These are phyloP conservation scores for Phalacrocorax brasilianus DNA, from an alignment of 2,113 vertebrate species.

Conservation along the genomic window DNA sequence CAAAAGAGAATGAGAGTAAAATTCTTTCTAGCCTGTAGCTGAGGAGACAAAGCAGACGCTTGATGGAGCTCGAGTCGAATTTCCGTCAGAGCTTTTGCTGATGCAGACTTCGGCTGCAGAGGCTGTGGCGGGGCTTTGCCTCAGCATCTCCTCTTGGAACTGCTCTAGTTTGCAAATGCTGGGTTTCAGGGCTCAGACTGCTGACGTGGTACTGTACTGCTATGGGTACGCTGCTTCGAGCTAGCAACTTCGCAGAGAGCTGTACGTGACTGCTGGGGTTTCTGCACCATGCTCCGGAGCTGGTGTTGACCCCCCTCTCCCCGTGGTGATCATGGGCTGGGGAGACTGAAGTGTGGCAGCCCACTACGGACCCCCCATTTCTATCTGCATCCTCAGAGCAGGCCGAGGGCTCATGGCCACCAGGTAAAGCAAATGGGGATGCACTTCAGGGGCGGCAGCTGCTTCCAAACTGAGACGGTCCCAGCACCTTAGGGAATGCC, in stretches of 20 bases:
- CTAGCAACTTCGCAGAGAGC: not conserved
- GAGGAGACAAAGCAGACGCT: not conserved
- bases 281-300: fast-evolving
- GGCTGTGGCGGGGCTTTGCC: not conserved
- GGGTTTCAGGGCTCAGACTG: not conserved
- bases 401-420: not conserved
- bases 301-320: fast-evolving
- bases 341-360: fast-evolving
- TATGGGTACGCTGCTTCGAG: fast-evolving
- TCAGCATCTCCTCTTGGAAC: fast-evolving
- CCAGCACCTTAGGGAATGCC: not conserved
- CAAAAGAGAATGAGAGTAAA: not conserved
- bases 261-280: not conserved
- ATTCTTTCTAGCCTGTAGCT: not conserved
- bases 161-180: not conserved
- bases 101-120: not conserved
- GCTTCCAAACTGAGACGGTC: not conserved
- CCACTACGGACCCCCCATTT: fast-evolving
- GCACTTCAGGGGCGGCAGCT: not conserved
- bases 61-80: slow-evolving; percentile 37
- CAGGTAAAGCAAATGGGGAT: fast-evolving
- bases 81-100: not conserved
- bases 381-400: not conserved
- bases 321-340: fast-evolving
- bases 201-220: fast-evolving